Evolutionary conservation across 2,797 vertebrate genomes (phyloP).

Genomic region (Crocodylus rhombifer): DNA sequence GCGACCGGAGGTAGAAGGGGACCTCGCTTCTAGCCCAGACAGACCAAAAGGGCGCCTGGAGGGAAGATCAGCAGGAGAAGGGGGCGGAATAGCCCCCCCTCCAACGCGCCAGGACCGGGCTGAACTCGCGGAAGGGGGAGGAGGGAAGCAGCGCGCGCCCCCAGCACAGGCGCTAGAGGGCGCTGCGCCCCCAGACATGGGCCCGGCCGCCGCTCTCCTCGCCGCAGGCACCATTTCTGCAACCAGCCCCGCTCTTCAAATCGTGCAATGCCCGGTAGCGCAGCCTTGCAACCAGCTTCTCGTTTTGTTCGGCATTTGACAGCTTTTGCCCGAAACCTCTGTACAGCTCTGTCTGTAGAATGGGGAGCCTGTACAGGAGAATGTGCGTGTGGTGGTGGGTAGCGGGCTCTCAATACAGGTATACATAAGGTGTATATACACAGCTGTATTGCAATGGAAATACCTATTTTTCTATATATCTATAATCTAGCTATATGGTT

Average conservation of each 20-base stretch:
- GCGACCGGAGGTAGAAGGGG: neutral
- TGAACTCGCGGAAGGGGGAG: slow-evolving; percentile 17
- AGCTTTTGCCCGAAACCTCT: neutral
- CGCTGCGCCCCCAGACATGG: slow-evolving; percentile 78
- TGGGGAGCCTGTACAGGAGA: too few species aligned
- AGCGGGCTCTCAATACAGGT: neutral
- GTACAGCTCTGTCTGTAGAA: neutral
- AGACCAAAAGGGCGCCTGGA: neutral
- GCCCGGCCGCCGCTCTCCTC: slow-evolving; percentile 5
- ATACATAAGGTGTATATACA: neutral
- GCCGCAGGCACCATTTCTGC: slow-evolving; percentile 60
- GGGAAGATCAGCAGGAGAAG: neutral
- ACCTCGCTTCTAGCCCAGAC: neutral
- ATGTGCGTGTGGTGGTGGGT: too few species aligned
- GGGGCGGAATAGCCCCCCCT: neutral
- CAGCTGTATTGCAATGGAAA: too few species aligned
- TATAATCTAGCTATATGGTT: too few species aligned
- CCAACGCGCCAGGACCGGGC: neutral
- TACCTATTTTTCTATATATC: too few species aligned
- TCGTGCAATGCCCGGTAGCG: slow-evolving; percentile 42
- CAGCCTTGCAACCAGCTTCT: slow-evolving; percentile 58
- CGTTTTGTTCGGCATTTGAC: neutral
- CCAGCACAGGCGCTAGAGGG: slow-evolving; percentile 71
- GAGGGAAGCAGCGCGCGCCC: neutral
- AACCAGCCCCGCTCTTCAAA: slow-evolving; percentile 53